Evolutionary conservation across 2,888 invertebrate genomes (phyloP), one percentile per base, ranked within the genome.

Genomic region (Zootermopsis nevadensis): DNA sequence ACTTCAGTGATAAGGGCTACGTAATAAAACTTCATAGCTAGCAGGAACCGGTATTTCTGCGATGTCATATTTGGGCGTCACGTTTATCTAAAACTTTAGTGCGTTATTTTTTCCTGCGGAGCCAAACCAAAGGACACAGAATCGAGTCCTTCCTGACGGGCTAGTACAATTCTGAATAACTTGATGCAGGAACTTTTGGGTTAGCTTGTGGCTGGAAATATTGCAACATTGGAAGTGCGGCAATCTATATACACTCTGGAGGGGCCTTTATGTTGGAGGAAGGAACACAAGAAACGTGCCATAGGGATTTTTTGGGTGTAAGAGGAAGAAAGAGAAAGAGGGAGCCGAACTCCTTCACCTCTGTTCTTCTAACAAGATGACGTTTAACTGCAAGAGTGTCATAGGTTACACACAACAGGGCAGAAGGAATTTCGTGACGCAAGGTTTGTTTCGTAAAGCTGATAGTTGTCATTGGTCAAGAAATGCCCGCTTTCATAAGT

Each of bases 241-340:
- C 80, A 83, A 74, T 48, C 83, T 83, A 79, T 82, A n/a, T 79
- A 66, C 67, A 82, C 74, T 79, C 33, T 79, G 38, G 66, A 79
- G 66, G 80, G 60, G 80, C 83, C 83, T 83, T 81, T 80, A 81
- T 83, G 80, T 67, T 81, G 76, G 48, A 55, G 72, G 67, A 67
- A 80, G 55, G 74, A 83, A 83, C 83, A 81, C 83, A 81, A 83
- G 83, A 80, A 83, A 83, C 83, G 83, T 83, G 83, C 83, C 81
- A 77, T 81, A 48, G 76, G 74, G n/a, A 55, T 83, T 83, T 83
- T 80, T 80, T 82, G 74, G 74, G 74, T 42, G 74, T 38, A 74
- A 38, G 42, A 74, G 74, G 74, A 74, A 74, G 74, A 74, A 74
- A 74, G 74, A 74, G 74, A 74, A 42, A 38, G 74, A 74, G 38